Base-by-base conservation (phyloP, 1,140 invertebrate genomes). In the Drosophila chauvacae region DNA sequence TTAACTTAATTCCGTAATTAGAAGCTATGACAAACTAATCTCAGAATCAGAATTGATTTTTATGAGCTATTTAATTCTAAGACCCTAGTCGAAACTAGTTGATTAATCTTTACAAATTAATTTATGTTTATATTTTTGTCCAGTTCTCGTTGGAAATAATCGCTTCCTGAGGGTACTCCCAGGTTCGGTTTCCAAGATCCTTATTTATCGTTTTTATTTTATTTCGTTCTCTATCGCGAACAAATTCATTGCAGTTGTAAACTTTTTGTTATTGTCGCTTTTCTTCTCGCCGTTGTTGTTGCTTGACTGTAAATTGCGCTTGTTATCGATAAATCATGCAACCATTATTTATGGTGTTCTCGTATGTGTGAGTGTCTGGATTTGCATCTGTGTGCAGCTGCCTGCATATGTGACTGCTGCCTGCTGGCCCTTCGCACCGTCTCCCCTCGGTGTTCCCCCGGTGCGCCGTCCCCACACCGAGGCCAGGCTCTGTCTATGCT, bases 321-420 rank as follows among this genome's bases (percentile, higher is more conserved):
- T 91, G 90, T 91, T 91, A 91, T 91, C 90, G 90, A 91, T 91
- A 91, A 91, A 91, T 91, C 90, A 91, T 91, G 90, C 77, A 90
- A 91, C 90, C 85, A 91, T 91, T 91, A 91, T 91, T 91, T 91
- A 90, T 91, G 83, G 85, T 90, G 85, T 90, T 72, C 85, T 60
- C 80, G 61, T 84, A 69, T 78, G 61, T 83, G 57, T 62, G 65
- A 63, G 53, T 63, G 65, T 78, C 58, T 62, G 57, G 72, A 69
- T 80, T 57, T 80, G 87, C 72, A 72, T 83, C 68, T 73, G 70
- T 80, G 87, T 91, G 78, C 81, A 80, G 61, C 69, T 79, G 77
- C 66, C 68, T 86, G 73, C 85, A 90, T 90, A 90, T 91, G 86
- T 75, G 81, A 81, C 79, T 81, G 78, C 68, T 37, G 63, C 45